These are phyloP conservation scores for Aplochiton taeniatus DNA, from an alignment of 2,797 vertebrate species.

Conservation along the genomic window DNA sequence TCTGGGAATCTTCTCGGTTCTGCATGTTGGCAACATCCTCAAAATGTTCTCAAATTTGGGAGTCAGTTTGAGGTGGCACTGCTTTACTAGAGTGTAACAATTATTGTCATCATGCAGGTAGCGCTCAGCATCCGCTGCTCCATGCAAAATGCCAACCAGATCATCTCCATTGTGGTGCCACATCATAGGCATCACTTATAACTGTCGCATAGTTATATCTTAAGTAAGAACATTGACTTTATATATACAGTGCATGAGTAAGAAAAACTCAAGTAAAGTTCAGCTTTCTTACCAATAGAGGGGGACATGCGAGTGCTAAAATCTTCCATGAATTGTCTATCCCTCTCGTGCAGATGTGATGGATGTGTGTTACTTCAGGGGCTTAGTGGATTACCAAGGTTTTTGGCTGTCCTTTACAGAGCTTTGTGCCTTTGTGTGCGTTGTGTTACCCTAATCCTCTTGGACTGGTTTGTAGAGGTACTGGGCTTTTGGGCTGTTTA, in stretches of 20 bases:
- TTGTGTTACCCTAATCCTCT: constrained; percentile 59
- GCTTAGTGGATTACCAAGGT: constrained; percentile 65
- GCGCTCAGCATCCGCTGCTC: too few species aligned
- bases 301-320: constrained; percentile 24
- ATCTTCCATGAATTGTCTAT: constrained; percentile 2
- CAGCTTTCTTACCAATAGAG: constrained; percentile 32
- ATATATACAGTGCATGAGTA: too few species aligned
- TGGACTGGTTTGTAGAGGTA: constrained; percentile 60
- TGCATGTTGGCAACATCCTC: constrained; percentile 67
- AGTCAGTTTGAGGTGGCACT: constrained; percentile 66
- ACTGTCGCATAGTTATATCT: too few species aligned
- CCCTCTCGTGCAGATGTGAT: constrained; percentile 51
- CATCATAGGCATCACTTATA: too few species aligned
- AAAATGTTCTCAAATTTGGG: constrained; percentile 69
- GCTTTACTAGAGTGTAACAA: constrained; percentile 14
- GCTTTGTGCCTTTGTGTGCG: constrained; percentile 51
- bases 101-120: neutral
- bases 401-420: constrained; percentile 63
- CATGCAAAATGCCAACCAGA: neutral
- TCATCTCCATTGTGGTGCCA: neutral
- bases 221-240: too few species aligned
- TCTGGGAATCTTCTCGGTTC: constrained; percentile 63
- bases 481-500: constrained; percentile 60
- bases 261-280: neutral
- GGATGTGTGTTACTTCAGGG: constrained; percentile 64